Evolutionary conservation across 2,888 invertebrate genomes (phyloP).

Genomic region (Oconnorella tubifera): DNA sequence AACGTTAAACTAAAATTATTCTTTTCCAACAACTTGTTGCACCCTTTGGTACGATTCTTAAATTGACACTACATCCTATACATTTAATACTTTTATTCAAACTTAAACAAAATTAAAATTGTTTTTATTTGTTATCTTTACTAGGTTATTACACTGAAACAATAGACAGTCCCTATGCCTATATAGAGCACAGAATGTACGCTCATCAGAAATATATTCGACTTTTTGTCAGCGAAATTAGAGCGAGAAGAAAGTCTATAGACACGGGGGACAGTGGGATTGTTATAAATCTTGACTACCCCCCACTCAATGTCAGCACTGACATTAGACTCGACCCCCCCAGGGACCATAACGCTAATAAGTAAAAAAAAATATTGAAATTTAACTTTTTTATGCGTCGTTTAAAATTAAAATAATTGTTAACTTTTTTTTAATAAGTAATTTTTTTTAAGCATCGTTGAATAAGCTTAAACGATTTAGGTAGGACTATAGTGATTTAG

Average conservation of each 20-base stretch:
- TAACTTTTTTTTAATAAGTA: no score
- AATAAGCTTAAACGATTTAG: no score
- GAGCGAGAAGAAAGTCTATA: conserved; percentile 13
- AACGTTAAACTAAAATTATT: no score
- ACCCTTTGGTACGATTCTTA: no score
- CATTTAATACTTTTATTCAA: no score
- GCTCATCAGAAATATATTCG: conserved; percentile 40
- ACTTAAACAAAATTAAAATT: not conserved
- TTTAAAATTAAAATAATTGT: not conserved
- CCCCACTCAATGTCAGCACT: not conserved
- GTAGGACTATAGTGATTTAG: no score
- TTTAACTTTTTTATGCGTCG: not conserved
- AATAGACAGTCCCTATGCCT: conserved; percentile 33
- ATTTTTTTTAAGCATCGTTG: no score
- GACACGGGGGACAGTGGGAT: conserved; percentile 12
- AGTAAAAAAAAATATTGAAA: not conserved
- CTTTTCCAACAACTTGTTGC: no score
- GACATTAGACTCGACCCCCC: conserved; percentile 19
- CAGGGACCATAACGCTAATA: conserved; percentile 14
- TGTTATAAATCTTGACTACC: conserved; percentile 12
- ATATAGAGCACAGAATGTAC: conserved; percentile 37
- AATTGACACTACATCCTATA: no score
- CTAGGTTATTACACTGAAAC: conserved; percentile 37
- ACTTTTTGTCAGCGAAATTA: conserved; percentile 38
- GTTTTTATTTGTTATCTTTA: not conserved